Evolutionary conservation across 2,888 invertebrate species (phyloP).

Genomic region (Lydus trimaculatus): DNA sequence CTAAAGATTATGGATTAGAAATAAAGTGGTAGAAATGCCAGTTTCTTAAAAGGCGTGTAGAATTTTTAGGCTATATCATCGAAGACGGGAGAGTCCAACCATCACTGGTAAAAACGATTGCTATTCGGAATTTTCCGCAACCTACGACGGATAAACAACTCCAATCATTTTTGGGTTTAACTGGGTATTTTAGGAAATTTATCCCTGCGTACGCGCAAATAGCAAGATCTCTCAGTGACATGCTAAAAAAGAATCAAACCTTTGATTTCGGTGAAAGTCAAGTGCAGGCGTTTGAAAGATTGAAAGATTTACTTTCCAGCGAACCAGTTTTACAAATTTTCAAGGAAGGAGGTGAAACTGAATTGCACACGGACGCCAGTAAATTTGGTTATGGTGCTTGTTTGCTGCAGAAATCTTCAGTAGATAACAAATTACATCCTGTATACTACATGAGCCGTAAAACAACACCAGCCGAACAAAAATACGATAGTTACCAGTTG

Average conservation of each 20-base stretch:
- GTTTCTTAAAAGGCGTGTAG: conserved; percentile 40
- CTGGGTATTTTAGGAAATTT: conserved; percentile 51
- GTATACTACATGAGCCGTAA: conserved; percentile 49
- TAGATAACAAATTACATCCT: conserved; percentile 43
- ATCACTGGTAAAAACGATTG: conserved; percentile 39
- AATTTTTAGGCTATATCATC: conserved; percentile 40
- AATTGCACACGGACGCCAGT: conserved; percentile 46
- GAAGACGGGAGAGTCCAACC: conserved; percentile 35
- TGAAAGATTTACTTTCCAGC: conserved; percentile 29
- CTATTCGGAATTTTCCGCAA: conserved; percentile 42
- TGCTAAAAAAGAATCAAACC: conserved; percentile 35
- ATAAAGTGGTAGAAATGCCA: conserved; percentile 52
- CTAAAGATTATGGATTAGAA: conserved; percentile 41
- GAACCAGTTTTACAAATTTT: conserved; percentile 33
- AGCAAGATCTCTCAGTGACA: conserved; percentile 38
- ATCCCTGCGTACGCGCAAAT: conserved; percentile 24
- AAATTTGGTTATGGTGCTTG: conserved; percentile 43
- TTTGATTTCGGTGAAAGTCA: conserved; percentile 30
- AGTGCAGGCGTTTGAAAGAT: conserved; percentile 22
- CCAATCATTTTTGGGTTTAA: conserved; percentile 49
- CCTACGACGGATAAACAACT: conserved; percentile 44
- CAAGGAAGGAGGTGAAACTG: conserved; percentile 23
- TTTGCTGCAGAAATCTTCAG: conserved; percentile 40
- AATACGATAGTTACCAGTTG: conserved; percentile 49
- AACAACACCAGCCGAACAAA: conserved; percentile 44